These are phyloP conservation scores for Coranthus polyacanthus DNA, from an alignment of 2,797 vertebrate genomes.

Conservation along the genomic window DNA sequence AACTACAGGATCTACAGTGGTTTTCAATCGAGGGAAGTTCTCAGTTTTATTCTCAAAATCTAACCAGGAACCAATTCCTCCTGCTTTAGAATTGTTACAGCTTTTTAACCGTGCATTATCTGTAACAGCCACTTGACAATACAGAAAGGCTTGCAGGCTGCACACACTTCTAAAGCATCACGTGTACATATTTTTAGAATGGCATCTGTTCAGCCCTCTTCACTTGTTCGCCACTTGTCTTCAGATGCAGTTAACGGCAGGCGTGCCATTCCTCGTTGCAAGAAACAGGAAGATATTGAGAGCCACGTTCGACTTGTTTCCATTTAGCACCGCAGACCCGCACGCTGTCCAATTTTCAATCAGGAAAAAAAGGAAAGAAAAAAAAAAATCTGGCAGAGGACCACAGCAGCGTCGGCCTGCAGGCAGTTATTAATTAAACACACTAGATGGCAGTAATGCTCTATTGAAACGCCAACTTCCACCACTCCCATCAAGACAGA, in stretches of 20 bases:
- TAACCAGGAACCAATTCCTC: no score
- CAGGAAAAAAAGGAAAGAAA: conserved; percentile 1
- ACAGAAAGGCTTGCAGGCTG: no score
- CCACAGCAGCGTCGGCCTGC: neutral
- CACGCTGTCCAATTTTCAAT: conserved; percentile 14
- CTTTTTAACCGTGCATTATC: neutral
- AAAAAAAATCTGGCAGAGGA: neutral
- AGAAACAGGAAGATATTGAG: neutral
- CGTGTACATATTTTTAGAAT: neutral
- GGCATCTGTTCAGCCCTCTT: neutral
- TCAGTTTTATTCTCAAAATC: no score
- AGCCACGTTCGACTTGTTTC: neutral
- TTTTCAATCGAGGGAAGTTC: no score
- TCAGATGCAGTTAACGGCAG: neutral
- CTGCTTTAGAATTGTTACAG: neutral
- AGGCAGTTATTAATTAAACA: neutral
- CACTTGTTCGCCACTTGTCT: neutral
- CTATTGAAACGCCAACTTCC: conserved; percentile 26
- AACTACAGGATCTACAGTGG: neutral
- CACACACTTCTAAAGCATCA: neutral
- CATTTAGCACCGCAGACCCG: conserved; percentile 6
- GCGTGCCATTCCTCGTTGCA: neutral
- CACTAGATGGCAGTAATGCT: conserved; percentile 82
- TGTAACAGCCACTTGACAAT: neutral
- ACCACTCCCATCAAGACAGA: conserved; percentile 56